Evolutionary conservation across 1,140 invertebrate genomes (phyloP).

Genomic region (Heliconius hewitsoni): DNA sequence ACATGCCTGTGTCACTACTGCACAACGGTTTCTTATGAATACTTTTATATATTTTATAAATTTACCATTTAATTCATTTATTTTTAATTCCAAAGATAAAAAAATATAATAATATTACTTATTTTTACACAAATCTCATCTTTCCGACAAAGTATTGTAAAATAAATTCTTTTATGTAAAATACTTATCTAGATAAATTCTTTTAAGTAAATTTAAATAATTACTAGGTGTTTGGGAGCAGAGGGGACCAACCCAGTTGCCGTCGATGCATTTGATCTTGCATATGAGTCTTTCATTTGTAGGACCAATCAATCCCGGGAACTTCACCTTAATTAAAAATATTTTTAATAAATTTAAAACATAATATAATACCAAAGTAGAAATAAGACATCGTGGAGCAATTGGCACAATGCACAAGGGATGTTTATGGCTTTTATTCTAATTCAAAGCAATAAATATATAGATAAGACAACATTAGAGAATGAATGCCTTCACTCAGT

Average conservation of each 20-base stretch:
- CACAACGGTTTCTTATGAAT: too few species aligned
- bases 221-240: conserved; percentile 68
- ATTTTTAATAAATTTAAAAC: not conserved
- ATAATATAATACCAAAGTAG: too few species aligned
- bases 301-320: conserved; percentile 86
- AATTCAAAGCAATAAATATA: too few species aligned
- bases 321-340: conserved; percentile 75
- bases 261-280: conserved; percentile 90
- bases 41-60: too few species aligned
- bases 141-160: not conserved
- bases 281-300: conserved; percentile 86
- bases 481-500: too few species aligned
- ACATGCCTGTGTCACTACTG: too few species aligned
- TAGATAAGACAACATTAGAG: too few species aligned
- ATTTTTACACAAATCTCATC: not conserved
- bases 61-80: too few species aligned
- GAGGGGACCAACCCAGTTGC: conserved; percentile 89
- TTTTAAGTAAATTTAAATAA: conserved; percentile 19
- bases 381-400: too few species aligned
- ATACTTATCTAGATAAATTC: not conserved
- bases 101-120: not conserved
- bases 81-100: too few species aligned
- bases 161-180: not conserved
- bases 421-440: too few species aligned
- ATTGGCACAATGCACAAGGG: too few species aligned